Evolutionary conservation across 2,888 invertebrate species (phyloP), one percentile per base, ranked within the genome.

Genomic region (Archaeoteleia sp.): DNA sequence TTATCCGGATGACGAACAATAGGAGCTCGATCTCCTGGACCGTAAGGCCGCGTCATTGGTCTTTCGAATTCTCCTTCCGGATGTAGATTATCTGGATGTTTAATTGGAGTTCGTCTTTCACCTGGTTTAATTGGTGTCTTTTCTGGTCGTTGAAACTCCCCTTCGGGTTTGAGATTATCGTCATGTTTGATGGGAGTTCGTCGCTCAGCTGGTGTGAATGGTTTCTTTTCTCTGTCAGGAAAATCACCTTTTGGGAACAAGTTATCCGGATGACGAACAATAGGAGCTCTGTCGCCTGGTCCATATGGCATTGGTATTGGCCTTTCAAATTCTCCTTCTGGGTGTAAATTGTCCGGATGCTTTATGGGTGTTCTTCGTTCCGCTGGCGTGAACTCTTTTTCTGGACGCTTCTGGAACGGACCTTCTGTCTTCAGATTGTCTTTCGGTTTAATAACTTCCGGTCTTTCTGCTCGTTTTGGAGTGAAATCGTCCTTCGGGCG

Each of bases 251-350:
- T 89, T 0, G 88, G 87, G 17, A 84, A 85, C 0, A 89, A 78
- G 75, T 89, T 90, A 67, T 90, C 77, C 0, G 88, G 89, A 70
- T 86, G n/a, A n/a, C n/a, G n/a, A n/a, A n/a, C n/a, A n/a, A 2
- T 81, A 15, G 81, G 82, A 14, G 85, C 82, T 10, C 82, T 83
- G 12, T 85, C 83, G 1, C 83, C 77, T 35, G 80, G 76, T 0
- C 79, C 83, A 1, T 86, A 86, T 10, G 85, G 78, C 91, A 91
- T 12, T 89, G 90, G 84, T 42, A 82, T 78, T 0, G 86, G 87
- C n/a, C 85, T 68, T 55, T 86, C 85, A 67, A 88, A 87, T 1
- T 86, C 86, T 9, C 88, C 88, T 74, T 87, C 87, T 0, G 75
- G 70, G 20, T 53, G 34, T 0, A 79, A 49, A 42, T 79, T 79